Percentiles rank a stretch among this genome's conserved stretches.
phyloP scores from a whole-genome alignment of 1,140 invertebrate species.

The Heterodera schachtii region DNA sequence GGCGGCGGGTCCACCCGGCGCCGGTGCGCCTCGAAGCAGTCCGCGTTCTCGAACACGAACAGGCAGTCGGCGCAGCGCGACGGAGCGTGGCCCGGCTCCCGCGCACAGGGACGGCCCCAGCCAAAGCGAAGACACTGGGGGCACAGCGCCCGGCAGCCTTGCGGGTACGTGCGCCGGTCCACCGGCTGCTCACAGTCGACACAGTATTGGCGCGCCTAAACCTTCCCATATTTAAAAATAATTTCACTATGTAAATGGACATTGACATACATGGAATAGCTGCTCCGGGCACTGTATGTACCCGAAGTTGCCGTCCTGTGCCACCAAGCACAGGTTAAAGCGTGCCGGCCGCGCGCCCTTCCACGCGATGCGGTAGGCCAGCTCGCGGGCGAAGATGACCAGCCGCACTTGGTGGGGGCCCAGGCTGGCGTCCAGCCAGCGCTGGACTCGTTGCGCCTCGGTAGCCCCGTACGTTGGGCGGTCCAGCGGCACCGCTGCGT shows the following conservation, averaged over 20 bases:
- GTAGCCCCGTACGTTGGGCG: background rate
- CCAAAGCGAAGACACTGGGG: background rate
- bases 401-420: background rate
- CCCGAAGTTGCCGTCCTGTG: background rate
- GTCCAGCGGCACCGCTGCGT: background rate
- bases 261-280: background rate
- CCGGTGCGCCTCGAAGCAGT: constrained; percentile 4
- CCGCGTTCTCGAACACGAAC: background rate
- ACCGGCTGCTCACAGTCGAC: background rate
- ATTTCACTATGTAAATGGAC: background rate
- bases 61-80: background rate
- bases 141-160: background rate
- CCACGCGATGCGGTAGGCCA: background rate
- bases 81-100: background rate
- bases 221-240: too few relatives aligned
- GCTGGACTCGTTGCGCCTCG: background rate
- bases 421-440: background rate
- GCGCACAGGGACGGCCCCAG: background rate
- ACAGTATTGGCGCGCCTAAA: background rate
- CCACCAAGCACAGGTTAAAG: background rate
- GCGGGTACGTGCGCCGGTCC: background rate
- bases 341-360: background rate
- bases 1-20: constrained; percentile 1
- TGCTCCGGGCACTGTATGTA: background rate
- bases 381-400: background rate